phyloP scores from a whole-genome alignment of 2,797 vertebrate species.

The Pseudochaenichthys georgianus region DNA sequence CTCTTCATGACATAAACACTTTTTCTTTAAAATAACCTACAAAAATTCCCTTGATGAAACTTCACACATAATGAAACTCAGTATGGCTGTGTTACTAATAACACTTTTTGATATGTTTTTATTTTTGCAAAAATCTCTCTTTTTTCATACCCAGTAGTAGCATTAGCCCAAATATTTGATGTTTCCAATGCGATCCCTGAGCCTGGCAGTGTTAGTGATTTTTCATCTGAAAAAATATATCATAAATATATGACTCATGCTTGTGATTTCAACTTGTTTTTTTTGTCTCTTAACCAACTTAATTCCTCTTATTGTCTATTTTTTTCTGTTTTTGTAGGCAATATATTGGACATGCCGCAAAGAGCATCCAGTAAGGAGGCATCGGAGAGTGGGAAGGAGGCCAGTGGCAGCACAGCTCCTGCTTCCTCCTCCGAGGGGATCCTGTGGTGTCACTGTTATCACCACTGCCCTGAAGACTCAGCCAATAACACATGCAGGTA shows the following conservation, averaged over 20 bases:
- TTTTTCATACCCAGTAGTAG: conserved; percentile 3
- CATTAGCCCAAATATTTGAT: neutral
- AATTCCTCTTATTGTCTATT: conserved; percentile 32
- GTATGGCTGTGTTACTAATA: neutral
- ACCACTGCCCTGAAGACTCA: conserved; percentile 94
- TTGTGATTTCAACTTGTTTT: conserved; percentile 12
- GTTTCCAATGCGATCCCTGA: neutral
- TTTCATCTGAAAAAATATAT: too few species aligned
- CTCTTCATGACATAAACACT: neutral
- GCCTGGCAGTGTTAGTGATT: neutral
- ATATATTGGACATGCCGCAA: conserved; percentile 90
- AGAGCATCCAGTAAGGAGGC: conserved; percentile 90
- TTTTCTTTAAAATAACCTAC: neutral
- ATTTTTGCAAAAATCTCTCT: neutral
- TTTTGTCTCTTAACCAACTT: conserved; percentile 1
- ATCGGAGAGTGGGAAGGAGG: conserved; percentile 86
- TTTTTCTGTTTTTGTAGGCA: conserved; percentile 75
- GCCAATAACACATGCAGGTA: conserved; percentile 97
- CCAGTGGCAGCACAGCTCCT: conserved; percentile 86
- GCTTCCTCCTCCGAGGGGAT: conserved; percentile 86
- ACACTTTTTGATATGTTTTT: conserved; percentile 12
- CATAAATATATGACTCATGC: conserved; percentile 20
- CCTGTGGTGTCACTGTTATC: conserved; percentile 93
- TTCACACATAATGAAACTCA: neutral
- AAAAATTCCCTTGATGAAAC: neutral